Evolutionary conservation across 2,797 vertebrate species (phyloP).

Genomic region (Sebastes kiyomatsui): DNA sequence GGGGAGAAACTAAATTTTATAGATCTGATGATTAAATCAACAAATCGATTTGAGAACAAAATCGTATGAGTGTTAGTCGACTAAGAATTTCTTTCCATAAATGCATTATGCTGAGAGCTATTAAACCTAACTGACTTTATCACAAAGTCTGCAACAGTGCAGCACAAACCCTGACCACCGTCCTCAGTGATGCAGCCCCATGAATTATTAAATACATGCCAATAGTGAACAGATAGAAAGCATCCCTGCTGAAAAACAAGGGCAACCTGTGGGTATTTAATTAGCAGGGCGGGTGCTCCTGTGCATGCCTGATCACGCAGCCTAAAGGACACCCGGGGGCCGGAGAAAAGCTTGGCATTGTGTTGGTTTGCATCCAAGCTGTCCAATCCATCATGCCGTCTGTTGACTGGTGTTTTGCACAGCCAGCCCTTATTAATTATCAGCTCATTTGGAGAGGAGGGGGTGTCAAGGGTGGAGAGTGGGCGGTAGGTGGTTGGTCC

Average conservation of each 20-base stretch:
- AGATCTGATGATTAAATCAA: no score
- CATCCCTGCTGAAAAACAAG: conserved; percentile 72
- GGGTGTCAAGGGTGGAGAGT: conserved; percentile 46
- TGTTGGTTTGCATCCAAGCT: conserved; percentile 69
- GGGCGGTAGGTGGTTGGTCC: conserved; percentile 43
- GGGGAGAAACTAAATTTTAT: no score
- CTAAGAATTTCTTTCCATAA: not conserved
- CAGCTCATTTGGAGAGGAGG: conserved; percentile 72
- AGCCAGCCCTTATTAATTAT: conserved; percentile 87
- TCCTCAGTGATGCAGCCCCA: conserved; percentile 55
- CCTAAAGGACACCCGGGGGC: conserved; percentile 75
- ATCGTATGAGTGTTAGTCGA: no score
- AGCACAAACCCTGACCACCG: conserved; percentile 37
- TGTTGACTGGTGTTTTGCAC: conserved; percentile 80
- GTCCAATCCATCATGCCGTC: conserved; percentile 84
- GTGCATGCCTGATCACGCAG: conserved; percentile 75
- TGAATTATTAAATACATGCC: conserved; percentile 81
- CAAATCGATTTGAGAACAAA: no score
- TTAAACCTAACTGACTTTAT: conserved; percentile 3
- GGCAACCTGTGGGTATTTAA: conserved; percentile 68
- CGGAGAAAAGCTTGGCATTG: conserved; percentile 50
- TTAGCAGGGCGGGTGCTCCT: conserved; percentile 68
- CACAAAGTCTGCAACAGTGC: conserved; percentile 28
- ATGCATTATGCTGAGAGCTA: not conserved
- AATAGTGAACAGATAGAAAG: conserved; percentile 71